phyloP scores from a whole-genome alignment of 2,888 invertebrate genomes.

The Andrena flavipes region DNA sequence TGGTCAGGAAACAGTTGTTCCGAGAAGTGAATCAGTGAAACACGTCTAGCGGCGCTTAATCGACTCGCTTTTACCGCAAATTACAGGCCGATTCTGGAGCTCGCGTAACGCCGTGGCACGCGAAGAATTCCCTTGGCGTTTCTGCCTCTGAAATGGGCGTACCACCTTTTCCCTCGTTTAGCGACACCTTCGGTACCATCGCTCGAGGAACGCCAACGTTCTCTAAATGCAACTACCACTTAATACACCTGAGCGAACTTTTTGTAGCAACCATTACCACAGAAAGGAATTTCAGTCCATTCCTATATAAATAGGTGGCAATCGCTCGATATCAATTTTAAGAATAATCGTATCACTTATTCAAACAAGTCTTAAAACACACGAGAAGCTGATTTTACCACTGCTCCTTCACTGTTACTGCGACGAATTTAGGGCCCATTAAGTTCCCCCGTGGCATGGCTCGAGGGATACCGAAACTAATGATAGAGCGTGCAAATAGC shows the following conservation, averaged over 20 bases:
- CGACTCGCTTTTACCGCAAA: constrained; percentile 41
- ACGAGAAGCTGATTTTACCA: too few relatives aligned
- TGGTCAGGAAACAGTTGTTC: background rate
- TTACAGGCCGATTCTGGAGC: constrained; percentile 32
- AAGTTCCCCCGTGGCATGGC: too few relatives aligned
- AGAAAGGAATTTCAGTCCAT: too few relatives aligned
- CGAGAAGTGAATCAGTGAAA: constrained; percentile 31
- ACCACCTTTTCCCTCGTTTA: constrained; percentile 11
- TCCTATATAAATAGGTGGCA: too few relatives aligned
- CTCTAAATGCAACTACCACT: too few relatives aligned
- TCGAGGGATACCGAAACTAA: constrained; percentile 9
- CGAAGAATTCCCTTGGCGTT: constrained; percentile 34
- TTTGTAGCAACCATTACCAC: background rate
- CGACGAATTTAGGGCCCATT: too few relatives aligned
- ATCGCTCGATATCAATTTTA: too few relatives aligned
- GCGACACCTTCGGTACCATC: background rate
- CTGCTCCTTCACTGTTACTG: too few relatives aligned
- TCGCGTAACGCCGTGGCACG: constrained; percentile 41
- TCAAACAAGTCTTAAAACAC: too few relatives aligned
- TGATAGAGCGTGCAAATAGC: constrained; percentile 15
- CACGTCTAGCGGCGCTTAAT: constrained; percentile 47
- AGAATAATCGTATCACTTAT: too few relatives aligned
- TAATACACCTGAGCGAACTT: background rate
- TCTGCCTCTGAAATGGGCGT: constrained; percentile 22
- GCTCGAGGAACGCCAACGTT: too few relatives aligned